Conservation (phyloP, 1,140 invertebrate genomes). For the Prorops nasuta region DNA sequence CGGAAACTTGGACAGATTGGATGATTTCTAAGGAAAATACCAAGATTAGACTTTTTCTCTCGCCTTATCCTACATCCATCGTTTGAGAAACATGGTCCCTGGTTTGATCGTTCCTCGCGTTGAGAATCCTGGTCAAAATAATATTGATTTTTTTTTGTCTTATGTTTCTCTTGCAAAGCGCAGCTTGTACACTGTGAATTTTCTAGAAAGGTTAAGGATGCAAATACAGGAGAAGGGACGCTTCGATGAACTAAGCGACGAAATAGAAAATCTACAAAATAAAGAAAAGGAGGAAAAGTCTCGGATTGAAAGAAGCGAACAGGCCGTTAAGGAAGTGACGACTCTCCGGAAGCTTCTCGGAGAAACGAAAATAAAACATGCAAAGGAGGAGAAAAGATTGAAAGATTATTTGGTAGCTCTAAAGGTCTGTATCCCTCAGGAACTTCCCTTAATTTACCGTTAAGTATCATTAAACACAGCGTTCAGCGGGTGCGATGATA, state of each 20-base stretch:
- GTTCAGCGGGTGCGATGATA: too few species aligned
- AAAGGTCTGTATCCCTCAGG: slow-evolving; percentile 32
- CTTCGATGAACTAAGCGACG: slow-evolving; percentile 31
- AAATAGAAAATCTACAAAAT: slow-evolving; percentile 27
- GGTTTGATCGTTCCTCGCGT: not conserved
- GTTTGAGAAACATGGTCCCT: not conserved
- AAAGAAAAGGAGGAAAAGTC: slow-evolving; percentile 22
- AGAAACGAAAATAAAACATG: slow-evolving; percentile 20
- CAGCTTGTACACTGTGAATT: slow-evolving; percentile 30
- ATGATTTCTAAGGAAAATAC: not conserved
- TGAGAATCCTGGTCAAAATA: not conserved
- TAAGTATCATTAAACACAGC: too few species aligned
- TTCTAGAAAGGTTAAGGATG: slow-evolving; percentile 30
- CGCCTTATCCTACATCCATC: not conserved
- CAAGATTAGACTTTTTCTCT: not conserved
- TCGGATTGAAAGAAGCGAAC: slow-evolving; percentile 20
- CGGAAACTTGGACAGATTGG: not conserved
- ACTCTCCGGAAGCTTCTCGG: slow-evolving; percentile 22
- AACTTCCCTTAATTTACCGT: too few species aligned
- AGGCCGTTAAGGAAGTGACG: slow-evolving; percentile 16
- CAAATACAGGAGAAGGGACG: slow-evolving; percentile 30
- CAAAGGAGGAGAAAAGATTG: slow-evolving; percentile 19
- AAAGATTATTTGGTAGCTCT: slow-evolving; percentile 19
- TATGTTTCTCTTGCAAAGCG: too few species aligned
- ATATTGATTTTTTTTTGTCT: slow-evolving; percentile 16